phyloP scores from a whole-genome alignment of 2,113 vertebrate genomes.

The Neopipo cinnamomea region DNA sequence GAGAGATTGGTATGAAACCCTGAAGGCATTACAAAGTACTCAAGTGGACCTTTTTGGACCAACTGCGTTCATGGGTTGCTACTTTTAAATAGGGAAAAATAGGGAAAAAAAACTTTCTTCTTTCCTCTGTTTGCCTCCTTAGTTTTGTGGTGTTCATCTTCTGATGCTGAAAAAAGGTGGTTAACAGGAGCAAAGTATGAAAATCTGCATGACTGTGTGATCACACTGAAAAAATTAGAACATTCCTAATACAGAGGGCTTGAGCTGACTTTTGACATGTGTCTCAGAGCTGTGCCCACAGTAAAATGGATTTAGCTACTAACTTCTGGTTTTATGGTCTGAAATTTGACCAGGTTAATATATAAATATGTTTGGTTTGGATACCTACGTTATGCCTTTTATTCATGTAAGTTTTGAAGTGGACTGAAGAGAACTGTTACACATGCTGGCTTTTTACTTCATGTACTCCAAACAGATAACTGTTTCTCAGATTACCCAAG shows the following conservation, averaged over 20 bases:
- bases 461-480: neutral
- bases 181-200: neutral
- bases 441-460: neutral
- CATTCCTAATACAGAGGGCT: neutral
- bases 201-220: neutral
- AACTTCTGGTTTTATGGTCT: neutral
- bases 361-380: neutral
- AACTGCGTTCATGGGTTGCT: neutral
- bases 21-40: neutral
- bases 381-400: rapidly evolving
- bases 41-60: neutral
- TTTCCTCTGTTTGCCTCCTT: neutral
- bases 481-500: neutral
- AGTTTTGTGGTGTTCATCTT: neutral
- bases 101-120: neutral
- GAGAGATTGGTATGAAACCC: neutral
- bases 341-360: neutral
- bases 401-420: neutral
- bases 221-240: neutral
- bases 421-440: neutral
- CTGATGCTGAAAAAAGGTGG: neutral
- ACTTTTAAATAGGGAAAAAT: neutral
- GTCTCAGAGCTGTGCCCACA: neutral
- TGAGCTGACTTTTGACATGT: neutral
- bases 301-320: neutral